phyloP scores from a whole-genome alignment of 2,113 vertebrate genomes.

The Sapajus apella region DNA sequence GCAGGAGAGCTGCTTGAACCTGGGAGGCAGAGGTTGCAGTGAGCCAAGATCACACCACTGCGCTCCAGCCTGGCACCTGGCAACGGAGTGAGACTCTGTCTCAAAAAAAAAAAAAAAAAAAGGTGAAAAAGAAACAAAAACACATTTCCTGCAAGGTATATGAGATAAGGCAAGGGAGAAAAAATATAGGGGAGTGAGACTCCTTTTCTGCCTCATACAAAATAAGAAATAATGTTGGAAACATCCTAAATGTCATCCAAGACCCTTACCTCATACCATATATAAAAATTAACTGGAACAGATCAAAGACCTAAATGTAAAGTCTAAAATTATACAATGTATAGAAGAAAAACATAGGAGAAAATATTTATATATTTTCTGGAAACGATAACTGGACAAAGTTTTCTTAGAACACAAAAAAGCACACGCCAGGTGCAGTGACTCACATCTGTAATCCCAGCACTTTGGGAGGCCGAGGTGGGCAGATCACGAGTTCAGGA shows the following conservation, averaged over 20 bases:
- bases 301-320: not conserved
- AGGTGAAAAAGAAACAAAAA: not conserved
- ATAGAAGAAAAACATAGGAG: not conserved
- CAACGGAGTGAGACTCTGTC: too few species aligned
- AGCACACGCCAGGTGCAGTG: not conserved
- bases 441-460: too few species aligned
- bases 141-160: not conserved
- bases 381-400: not conserved
- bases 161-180: too few species aligned
- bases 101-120: not conserved
- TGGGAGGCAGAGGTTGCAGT: too few species aligned
- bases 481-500: too few species aligned
- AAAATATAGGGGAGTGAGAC: not conserved
- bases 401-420: slow-evolving; percentile 12
- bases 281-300: not conserved
- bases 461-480: too few species aligned
- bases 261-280: not conserved
- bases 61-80: too few species aligned
- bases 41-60: too few species aligned
- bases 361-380: not conserved
- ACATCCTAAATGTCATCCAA: not conserved
- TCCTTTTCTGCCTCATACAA: not conserved
- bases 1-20: too few species aligned
- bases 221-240: not conserved
- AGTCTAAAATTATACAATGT: not conserved